phyloP scores from a whole-genome alignment of 2,113 vertebrate species.

The Talpa occidentalis region DNA sequence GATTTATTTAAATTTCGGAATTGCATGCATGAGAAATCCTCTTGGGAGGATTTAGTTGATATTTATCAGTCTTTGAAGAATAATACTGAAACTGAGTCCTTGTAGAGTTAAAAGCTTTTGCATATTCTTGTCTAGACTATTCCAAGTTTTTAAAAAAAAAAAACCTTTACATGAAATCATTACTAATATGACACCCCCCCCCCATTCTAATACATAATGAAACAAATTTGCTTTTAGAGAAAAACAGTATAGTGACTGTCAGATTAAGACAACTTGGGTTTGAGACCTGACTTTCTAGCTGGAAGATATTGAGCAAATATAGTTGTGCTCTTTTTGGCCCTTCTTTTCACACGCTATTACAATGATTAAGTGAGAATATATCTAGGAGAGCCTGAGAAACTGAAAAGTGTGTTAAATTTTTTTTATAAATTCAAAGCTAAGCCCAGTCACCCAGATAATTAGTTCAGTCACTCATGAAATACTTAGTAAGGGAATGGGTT shows the following conservation, averaged over 20 bases:
- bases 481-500: background rate
- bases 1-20: slow-evolving; percentile 7
- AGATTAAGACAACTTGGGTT: background rate
- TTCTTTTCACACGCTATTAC: background rate
- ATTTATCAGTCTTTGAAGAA: background rate
- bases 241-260: background rate
- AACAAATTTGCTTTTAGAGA: background rate
- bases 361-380: background rate
- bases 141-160: background rate
- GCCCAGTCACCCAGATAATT: background rate
- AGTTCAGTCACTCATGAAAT: background rate
- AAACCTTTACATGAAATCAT: background rate
- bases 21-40: background rate
- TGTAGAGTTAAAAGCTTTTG: slow-evolving; percentile 32
- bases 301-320: background rate
- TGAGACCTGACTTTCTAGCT: slow-evolving; percentile 7
- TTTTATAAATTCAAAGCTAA: slow-evolving; percentile 36
- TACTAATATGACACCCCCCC: background rate
- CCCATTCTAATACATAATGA: slow-evolving; percentile 1
- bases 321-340: background rate
- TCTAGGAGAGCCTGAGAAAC: background rate
- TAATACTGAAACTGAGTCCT: slow-evolving; percentile 22
- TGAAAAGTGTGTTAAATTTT: background rate
- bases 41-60: background rate
- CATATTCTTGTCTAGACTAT: background rate